A percentile compares a stretch with the other conserved stretches of the same genome.
These are phyloP conservation scores for Orientallactaga sibirica DNA, from an alignment of 2,797 vertebrate genomes.

Conservation along the genomic window DNA sequence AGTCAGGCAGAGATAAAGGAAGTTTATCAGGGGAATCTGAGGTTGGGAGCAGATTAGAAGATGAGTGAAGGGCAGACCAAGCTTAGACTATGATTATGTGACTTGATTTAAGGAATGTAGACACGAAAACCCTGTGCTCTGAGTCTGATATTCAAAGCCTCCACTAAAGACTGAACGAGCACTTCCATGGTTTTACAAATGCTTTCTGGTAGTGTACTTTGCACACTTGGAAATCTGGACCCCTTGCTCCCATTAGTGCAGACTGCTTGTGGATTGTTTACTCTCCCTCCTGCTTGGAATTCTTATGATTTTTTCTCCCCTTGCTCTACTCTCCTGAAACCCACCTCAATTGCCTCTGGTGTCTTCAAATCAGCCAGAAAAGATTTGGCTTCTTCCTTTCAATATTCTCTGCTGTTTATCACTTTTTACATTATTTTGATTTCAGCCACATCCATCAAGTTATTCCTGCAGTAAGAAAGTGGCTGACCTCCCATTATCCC, in stretches of 20 bases:
- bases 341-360: background rate
- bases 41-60: background rate
- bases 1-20: no score
- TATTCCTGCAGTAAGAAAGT: background rate
- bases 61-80: conserved; percentile 10
- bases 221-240: background rate
- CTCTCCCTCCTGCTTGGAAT: background rate
- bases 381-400: background rate
- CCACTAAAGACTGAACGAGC: background rate
- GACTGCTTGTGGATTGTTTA: background rate
- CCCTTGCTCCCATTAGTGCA: no score
- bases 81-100: conserved; percentile 39
- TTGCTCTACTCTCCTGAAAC: background rate
- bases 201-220: background rate
- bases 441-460: background rate
- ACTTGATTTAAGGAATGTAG: conserved; percentile 42
- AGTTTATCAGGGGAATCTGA: background rate
- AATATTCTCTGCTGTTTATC: conserved; percentile 34
- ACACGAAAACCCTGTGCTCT: background rate
- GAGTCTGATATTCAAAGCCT: background rate
- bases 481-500: background rate
- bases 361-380: conserved; percentile 39
- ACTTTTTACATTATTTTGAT: conserved; percentile 34
- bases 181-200: background rate
- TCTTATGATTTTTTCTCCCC: background rate